Evolutionary conservation across 2,113 vertebrate species (phyloP).

Genomic region (Archocentrus centrarchus): DNA sequence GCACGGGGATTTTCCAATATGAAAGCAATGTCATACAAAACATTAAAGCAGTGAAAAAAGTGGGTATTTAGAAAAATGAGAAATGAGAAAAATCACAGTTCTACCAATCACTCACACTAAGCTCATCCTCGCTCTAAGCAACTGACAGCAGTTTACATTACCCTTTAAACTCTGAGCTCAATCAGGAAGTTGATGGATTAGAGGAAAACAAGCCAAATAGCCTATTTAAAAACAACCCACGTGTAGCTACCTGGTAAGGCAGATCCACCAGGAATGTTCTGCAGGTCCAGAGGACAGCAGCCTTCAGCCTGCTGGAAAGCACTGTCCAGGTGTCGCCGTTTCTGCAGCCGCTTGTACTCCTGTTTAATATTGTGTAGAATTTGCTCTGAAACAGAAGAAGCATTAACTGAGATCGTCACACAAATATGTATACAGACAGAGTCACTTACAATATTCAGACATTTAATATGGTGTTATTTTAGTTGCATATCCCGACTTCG

Average conservation of each 20-base stretch:
- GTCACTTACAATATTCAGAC: background rate
- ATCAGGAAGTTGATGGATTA: background rate
- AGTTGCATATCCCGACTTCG: background rate
- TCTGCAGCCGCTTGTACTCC: slow-evolving; percentile 98
- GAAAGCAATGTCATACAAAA: background rate
- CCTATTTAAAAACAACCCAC: background rate
- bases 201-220: background rate
- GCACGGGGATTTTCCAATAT: background rate
- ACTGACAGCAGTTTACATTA: background rate
- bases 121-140: background rate
- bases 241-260: slow-evolving; percentile 85
- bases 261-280: slow-evolving; percentile 86
- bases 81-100: background rate
- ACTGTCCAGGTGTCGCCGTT: slow-evolving; percentile 94
- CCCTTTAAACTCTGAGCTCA: background rate
- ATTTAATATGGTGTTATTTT: background rate
- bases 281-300: slow-evolving; percentile 90
- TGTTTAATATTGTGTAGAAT: slow-evolving; percentile 99
- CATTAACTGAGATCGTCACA: background rate
- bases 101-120: background rate
- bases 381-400: slow-evolving; percentile 85
- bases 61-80: background rate
- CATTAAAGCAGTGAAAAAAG: background rate
- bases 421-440: background rate
- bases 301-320: slow-evolving; percentile 89